Evolutionary conservation across 2,797 vertebrate species (phyloP), one percentile per base, ranked within the genome.

Genomic region (Catostomus latipinnis): DNA sequence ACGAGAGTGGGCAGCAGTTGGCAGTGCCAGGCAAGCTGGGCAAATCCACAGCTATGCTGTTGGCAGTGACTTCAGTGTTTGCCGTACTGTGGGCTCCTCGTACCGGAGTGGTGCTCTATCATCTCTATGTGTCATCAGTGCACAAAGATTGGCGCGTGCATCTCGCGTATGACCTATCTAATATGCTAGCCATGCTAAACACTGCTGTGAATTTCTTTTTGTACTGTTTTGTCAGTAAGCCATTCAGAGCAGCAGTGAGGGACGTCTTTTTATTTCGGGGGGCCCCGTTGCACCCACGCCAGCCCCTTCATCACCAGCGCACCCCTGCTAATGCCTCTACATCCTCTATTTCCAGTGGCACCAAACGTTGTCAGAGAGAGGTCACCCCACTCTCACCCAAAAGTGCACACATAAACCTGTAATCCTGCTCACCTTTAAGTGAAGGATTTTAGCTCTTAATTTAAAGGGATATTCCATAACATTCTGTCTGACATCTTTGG

Each of bases 101-200:
- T 0, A 95, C 95, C 0, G 34, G 85, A 0, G 95, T 97, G 85
- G 94, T 96, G 78, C 94, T 99, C 85, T 97, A 95, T 86, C 96
- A 98, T 88, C 94, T 98, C 78, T 95, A 97, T 0, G 94, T 96
- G 86, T 91, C 94, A 18, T 95, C 96, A 0, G 95, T 96, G 4
- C 90, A 94, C 89, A 81, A 85, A 1, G 92, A 96, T 91, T 97
- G 96, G 96, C 93, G 93, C 0, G 88, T 97, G 34, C 96, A 98
- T 89, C 81, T 98, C 88, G 96, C 96, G 34, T 89, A 96, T 72
- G 97, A 99, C 53, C 82, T 98, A 9, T 95, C 97, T 90, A 98
- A 97, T 91, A 97, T 97, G 97, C 86, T 93, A 16, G 97, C 97
- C 86, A 96, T 98, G 95, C 96, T 98, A 88, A 98, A 96, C 94